Percentiles rank a stretch among this genome's conserved stretches.
These are phyloP conservation scores for Lithophane socia DNA, from an alignment of 2,888 invertebrate genomes.

Conservation along the genomic window DNA sequence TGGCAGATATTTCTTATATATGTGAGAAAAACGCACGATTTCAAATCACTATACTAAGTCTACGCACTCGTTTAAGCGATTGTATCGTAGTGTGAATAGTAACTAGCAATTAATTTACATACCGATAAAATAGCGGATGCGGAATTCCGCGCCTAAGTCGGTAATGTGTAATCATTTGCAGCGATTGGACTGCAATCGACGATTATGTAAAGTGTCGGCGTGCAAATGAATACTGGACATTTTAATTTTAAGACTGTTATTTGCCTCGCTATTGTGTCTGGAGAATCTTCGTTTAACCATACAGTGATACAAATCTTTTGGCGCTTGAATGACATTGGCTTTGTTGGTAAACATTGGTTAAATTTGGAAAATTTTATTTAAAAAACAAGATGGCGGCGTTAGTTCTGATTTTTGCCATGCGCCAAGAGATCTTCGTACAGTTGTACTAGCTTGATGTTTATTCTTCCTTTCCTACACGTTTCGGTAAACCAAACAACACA, in stretches of 20 bases:
- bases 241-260: conserved; percentile 5
- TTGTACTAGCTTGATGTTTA: neutral
- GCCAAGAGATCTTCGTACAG: neutral
- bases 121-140: conserved; percentile 14
- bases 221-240: neutral
- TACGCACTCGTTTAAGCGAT: neutral
- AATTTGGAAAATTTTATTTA: neutral
- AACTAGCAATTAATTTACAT: conserved; percentile 44
- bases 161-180: conserved; percentile 30
- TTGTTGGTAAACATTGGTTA: neutral
- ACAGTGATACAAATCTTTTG: neutral
- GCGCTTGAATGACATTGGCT: neutral
- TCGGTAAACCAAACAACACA: neutral
- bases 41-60: neutral
- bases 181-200: conserved; percentile 9
- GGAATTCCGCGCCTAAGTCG: conserved; percentile 7
- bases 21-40: neutral
- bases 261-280: neutral
- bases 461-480: neutral
- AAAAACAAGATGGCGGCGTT: neutral
- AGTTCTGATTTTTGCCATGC: too few species aligned
- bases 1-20: neutral
- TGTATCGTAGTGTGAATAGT: neutral
- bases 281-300: neutral
- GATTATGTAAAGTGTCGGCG: conserved; percentile 15